These are phyloP conservation scores for Upupa epops DNA, from an alignment of 2,113 vertebrate genomes.

Conservation along the genomic window DNA sequence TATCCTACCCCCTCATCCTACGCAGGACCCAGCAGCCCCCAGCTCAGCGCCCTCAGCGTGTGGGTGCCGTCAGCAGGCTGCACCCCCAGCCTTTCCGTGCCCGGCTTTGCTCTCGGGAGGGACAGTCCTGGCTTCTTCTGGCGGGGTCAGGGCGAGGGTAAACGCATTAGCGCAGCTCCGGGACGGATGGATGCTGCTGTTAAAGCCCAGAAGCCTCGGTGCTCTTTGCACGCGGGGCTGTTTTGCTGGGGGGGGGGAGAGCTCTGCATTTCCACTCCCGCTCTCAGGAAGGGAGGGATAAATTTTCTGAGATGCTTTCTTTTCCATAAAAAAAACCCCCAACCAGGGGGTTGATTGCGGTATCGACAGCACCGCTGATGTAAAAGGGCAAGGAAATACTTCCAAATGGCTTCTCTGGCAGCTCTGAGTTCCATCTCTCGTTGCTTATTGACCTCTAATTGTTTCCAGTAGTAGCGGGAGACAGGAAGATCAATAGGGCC, in stretches of 20 bases:
- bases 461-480: slow-evolving; percentile 63
- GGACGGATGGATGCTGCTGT: not conserved
- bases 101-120: not conserved
- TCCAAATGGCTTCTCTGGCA: slow-evolving; percentile 66
- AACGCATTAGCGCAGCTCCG: not conserved
- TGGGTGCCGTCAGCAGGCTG: accelerated
- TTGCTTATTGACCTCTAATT: slow-evolving; percentile 71
- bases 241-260: not conserved
- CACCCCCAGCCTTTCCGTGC: not conserved
- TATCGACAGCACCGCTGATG: slow-evolving; percentile 28
- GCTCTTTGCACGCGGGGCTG: not conserved
- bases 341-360: not conserved
- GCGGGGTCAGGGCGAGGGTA: not conserved
- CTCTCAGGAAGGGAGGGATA: accelerated
- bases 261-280: not conserved
- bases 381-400: slow-evolving; percentile 61
- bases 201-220: not conserved
- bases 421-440: slow-evolving; percentile 65
- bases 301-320: not conserved
- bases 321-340: not conserved
- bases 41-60: accelerated
- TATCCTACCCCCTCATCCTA: not conserved
- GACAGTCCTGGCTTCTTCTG: not conserved
- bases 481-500: slow-evolving; percentile 65
- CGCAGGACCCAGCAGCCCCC: accelerated